Conservation (phyloP, 2,888 invertebrate genomes). For the Ectemnius cavifrons region DNA sequence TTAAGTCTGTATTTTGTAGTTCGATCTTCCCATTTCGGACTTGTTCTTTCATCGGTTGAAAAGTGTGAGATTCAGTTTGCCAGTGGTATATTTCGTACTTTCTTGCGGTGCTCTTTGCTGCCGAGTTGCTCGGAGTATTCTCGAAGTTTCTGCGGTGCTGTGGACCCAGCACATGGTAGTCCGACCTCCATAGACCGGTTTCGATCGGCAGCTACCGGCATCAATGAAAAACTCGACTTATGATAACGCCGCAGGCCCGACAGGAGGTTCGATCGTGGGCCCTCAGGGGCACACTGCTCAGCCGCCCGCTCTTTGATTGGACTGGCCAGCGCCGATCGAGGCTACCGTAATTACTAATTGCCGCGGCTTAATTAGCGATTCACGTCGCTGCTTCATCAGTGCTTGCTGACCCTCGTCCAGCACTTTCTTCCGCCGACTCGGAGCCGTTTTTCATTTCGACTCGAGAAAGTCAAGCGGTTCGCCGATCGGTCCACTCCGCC, state of each 20-base stretch:
- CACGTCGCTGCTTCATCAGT: constrained; percentile 53
- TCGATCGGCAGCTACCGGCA: constrained; percentile 66
- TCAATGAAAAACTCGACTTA: constrained; percentile 74
- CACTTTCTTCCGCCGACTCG: constrained; percentile 36
- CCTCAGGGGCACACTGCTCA: constrained; percentile 6
- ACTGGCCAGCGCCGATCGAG: constrained; percentile 34
- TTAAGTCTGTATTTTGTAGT: too few species aligned
- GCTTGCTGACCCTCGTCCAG: constrained; percentile 18
- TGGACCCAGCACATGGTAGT: constrained; percentile 39
- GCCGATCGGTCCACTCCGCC: neutral
- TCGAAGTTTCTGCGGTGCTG: constrained; percentile 29
- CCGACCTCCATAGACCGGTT: constrained; percentile 68
- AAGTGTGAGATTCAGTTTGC: too few species aligned
- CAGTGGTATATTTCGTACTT: too few species aligned
- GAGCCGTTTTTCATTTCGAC: constrained; percentile 39
- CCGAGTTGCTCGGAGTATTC: neutral
- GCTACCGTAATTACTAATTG: constrained; percentile 75
- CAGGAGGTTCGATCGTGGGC: constrained; percentile 28
- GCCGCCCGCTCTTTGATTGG: constrained; percentile 42
- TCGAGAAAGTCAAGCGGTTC: constrained; percentile 31
- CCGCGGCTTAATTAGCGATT: constrained; percentile 72
- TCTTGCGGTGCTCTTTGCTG: neutral
- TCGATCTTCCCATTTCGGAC: too few species aligned
- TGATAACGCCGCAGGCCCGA: constrained; percentile 64
- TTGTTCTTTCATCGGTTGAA: too few species aligned